phyloP scores from a whole-genome alignment of 2,888 invertebrate genomes.

The Mythimna albipuncta region DNA sequence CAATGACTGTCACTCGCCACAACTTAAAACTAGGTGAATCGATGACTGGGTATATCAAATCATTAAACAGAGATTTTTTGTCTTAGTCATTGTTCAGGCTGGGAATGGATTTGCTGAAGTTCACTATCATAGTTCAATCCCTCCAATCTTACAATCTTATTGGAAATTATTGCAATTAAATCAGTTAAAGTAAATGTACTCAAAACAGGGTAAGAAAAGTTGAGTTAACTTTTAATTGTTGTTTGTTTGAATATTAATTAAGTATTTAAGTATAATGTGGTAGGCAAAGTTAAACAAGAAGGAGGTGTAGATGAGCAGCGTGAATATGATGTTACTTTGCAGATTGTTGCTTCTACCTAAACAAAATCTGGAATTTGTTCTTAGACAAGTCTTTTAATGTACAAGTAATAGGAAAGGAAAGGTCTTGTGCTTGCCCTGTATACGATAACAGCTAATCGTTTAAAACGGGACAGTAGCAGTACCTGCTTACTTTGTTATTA shows the following conservation, averaged over 20 bases:
- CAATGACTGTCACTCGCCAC: conserved; percentile 49
- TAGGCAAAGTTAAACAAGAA: background rate
- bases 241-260: conserved; percentile 12
- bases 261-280: background rate
- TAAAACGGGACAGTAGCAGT: background rate
- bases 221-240: conserved; percentile 46
- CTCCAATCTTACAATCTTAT: background rate
- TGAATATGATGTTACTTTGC: conserved; percentile 1
- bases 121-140: background rate
- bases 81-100: background rate
- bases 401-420: background rate
- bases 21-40: conserved; percentile 65
- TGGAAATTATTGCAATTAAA: background rate
- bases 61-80: conserved; percentile 29
- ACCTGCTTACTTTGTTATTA: background rate
- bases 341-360: conserved; percentile 46
- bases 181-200: conserved; percentile 16
- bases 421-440: background rate
- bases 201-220: conserved; percentile 29
- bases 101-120: background rate
- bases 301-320: background rate
- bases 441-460: background rate
- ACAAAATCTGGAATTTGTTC: background rate
- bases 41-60: conserved; percentile 56
- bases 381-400: background rate